phyloP scores from a whole-genome alignment of 92 coral and sea anemone species.

The Ricordea florida region DNA sequence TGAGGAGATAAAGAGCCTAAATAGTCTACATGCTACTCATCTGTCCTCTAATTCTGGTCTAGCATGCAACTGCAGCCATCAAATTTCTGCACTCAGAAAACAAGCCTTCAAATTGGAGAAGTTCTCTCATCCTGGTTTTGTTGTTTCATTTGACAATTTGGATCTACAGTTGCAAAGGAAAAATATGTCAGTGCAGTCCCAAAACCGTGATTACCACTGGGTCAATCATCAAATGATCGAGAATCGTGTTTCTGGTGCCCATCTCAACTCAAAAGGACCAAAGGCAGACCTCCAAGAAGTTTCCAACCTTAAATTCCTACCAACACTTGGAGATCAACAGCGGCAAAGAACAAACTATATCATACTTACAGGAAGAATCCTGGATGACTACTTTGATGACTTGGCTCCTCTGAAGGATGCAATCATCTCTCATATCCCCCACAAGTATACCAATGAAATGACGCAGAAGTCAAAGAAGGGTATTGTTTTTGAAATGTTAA shows the following conservation, averaged over 20 bases:
- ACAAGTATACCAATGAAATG: slow-evolving; percentile 51
- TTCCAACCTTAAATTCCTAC: slow-evolving; percentile 35
- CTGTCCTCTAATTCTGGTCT: neutral
- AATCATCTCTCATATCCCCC: slow-evolving; percentile 52
- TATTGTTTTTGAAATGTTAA: too few relatives aligned
- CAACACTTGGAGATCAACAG: slow-evolving; percentile 35
- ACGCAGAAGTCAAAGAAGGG: slow-evolving; percentile 45
- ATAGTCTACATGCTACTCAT: slow-evolving; percentile 25
- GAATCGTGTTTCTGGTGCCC: slow-evolving; percentile 59
- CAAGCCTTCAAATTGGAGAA: neutral
- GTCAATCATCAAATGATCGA: slow-evolving; percentile 59
- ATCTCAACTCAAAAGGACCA: slow-evolving; percentile 1
- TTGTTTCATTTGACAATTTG: slow-evolving; percentile 62
- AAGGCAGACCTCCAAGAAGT: slow-evolving; percentile 26
- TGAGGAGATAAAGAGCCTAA: neutral
- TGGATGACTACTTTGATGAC: slow-evolving; percentile 46
- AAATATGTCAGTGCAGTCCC: slow-evolving; percentile 55
- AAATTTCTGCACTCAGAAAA: neutral
- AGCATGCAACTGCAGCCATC: slow-evolving; percentile 4
- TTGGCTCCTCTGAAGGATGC: slow-evolving; percentile 36
- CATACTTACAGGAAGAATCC: slow-evolving; percentile 35
- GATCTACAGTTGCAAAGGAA: slow-evolving; percentile 40
- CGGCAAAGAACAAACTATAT: slow-evolving; percentile 52
- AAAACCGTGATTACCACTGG: slow-evolving; percentile 64
- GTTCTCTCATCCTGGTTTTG: slow-evolving; percentile 61